Percentiles rank a stretch among this genome's conserved stretches.
These are phyloP conservation scores for Drosophila neotestacea DNA, from an alignment of 2,888 invertebrate species.

Conservation along the genomic window DNA sequence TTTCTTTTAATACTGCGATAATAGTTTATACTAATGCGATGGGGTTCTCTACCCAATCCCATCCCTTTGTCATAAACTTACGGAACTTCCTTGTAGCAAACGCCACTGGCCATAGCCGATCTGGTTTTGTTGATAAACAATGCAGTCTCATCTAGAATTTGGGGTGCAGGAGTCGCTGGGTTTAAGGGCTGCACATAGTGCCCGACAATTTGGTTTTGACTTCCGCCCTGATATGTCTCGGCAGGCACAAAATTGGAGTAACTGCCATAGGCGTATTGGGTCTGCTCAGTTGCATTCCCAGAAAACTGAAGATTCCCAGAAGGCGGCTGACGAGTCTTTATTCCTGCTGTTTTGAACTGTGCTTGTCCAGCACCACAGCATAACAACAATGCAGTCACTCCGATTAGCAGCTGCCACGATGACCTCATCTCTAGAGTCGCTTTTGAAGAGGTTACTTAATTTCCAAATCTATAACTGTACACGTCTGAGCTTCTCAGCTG, in stretches of 20 bases:
- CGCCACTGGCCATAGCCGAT: conserved; percentile 82
- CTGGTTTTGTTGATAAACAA: conserved; percentile 84
- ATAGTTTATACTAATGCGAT: conserved; percentile 18
- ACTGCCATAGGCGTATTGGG: conserved; percentile 27
- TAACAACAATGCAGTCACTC: conserved; percentile 34
- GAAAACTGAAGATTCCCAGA: conserved; percentile 56
- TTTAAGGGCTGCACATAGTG: conserved; percentile 59
- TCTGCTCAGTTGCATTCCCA: conserved; percentile 52
- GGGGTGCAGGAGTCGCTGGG: conserved; percentile 83
- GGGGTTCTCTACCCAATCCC: background rate
- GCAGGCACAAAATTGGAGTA: conserved; percentile 59
- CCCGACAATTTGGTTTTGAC: conserved; percentile 24
- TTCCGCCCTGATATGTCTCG: conserved; percentile 70
- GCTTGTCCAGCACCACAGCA: conserved; percentile 43
- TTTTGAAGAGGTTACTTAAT: background rate
- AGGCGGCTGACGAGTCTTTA: conserved; percentile 77
- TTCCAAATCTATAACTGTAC: conserved; percentile 17
- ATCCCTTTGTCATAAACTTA: conserved; percentile 70
- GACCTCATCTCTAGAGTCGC: conserved; percentile 57
- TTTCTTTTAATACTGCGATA: conserved; percentile 38
- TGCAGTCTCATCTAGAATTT: conserved; percentile 80
- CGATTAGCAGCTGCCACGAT: conserved; percentile 49
- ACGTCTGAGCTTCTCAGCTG: conserved; percentile 59
- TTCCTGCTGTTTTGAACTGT: conserved; percentile 80
- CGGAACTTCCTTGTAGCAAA: conserved; percentile 85